Percentiles rank a stretch among this genome's conserved stretches.
phyloP scores from a whole-genome alignment of 2,113 vertebrate genomes.

The Phodopus roborovskii region DNA sequence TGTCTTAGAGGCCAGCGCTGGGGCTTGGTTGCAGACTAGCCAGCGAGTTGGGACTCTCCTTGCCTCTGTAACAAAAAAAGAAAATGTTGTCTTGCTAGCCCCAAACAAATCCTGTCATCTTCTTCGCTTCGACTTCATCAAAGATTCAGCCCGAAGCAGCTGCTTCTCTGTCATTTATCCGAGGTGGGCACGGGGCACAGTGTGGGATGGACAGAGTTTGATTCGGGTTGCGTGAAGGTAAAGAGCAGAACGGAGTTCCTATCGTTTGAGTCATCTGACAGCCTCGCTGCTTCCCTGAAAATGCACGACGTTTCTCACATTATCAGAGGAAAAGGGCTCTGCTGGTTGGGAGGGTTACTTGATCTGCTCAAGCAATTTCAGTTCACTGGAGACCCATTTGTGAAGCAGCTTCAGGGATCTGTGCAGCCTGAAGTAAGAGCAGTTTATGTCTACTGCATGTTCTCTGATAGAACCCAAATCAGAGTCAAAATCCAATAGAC shows the following conservation, averaged over 20 bases:
- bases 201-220: background rate
- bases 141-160: constrained; percentile 32
- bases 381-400: constrained; percentile 18
- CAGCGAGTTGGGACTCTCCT: background rate
- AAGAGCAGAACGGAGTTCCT: background rate
- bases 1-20: background rate
- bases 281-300: background rate
- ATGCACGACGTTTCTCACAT: background rate
- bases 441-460: background rate
- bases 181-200: background rate
- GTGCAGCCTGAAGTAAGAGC: constrained; percentile 26
- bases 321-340: background rate
- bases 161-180: background rate
- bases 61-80: background rate
- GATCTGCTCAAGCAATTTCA: constrained; percentile 44
- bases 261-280: constrained; percentile 34
- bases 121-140: background rate
- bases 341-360: constrained; percentile 25
- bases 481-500: constrained; percentile 43
- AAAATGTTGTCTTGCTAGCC: background rate
- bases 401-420: background rate
- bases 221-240: background rate
- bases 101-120: constrained; percentile 44
- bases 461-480: constrained; percentile 17
- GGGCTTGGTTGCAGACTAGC: background rate